phyloP scores from a whole-genome alignment of 1,140 invertebrate genomes.

The Chrysopa pallens region DNA sequence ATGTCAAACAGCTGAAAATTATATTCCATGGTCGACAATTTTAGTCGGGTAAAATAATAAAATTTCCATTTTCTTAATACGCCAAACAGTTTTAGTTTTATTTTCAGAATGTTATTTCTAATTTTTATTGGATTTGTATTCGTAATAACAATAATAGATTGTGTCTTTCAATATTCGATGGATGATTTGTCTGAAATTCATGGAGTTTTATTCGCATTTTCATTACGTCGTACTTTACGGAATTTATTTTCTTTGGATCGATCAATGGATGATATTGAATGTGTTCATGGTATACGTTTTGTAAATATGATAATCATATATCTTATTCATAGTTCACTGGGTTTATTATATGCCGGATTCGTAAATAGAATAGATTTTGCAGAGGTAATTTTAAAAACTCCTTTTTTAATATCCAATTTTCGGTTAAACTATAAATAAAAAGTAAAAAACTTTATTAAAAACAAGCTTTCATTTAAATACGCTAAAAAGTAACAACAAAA shows the following conservation, averaged over 20 bases:
- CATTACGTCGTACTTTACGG: conserved; percentile 39
- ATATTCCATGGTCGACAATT: too few relatives aligned
- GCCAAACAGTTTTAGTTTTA: too few relatives aligned
- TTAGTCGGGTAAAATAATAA: too few relatives aligned
- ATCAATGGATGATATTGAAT: conserved; percentile 36
- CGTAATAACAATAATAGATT: conserved; percentile 14
- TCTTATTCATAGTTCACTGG: conserved; percentile 53
- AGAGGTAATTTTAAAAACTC: conserved; percentile 39
- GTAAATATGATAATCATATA: conserved; percentile 45
- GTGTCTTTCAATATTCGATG: too few relatives aligned
- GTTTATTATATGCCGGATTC: conserved; percentile 48
- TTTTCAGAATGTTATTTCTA: conserved; percentile 15
- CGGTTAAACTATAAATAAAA: too few relatives aligned
- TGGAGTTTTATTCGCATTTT: conserved; percentile 35
- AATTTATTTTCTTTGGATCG: conserved; percentile 33
- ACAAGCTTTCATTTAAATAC: too few relatives aligned
- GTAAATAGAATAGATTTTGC: conserved; percentile 46
- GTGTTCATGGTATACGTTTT: conserved; percentile 46
- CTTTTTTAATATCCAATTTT: too few relatives aligned
- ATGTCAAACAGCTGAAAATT: conserved; percentile 24
- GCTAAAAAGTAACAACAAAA: too few relatives aligned
- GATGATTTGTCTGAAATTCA: too few relatives aligned
- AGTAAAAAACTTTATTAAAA: too few relatives aligned
- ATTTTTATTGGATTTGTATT: conserved; percentile 9
- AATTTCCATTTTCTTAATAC: too few relatives aligned